These are phyloP conservation scores for Pholis gunnellus DNA, from an alignment of 2,113 vertebrate genomes.

Conservation along the genomic window DNA sequence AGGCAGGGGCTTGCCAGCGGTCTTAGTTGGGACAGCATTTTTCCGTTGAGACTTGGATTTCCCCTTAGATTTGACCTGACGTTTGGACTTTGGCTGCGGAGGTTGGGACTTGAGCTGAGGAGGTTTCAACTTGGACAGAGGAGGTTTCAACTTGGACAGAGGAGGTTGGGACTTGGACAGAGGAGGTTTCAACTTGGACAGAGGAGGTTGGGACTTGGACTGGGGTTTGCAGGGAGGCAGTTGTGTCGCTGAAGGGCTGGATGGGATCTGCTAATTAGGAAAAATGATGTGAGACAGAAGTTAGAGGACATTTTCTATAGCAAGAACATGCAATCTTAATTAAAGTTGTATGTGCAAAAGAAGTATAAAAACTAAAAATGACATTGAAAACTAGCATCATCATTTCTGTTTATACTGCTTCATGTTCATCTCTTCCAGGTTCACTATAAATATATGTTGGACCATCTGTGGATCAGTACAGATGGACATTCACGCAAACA, in stretches of 20 bases:
- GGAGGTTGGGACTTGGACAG: conserved; percentile 52
- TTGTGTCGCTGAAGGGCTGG: conserved; percentile 31
- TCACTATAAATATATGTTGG: conserved; percentile 6
- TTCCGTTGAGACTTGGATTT: conserved; percentile 59
- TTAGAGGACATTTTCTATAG: not conserved
- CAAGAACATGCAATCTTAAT: not conserved
- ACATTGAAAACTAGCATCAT: not conserved
- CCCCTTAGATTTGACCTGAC: conserved; percentile 53
- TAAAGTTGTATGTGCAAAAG: not conserved
- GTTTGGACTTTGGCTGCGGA: conserved; percentile 59
- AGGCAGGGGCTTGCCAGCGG: not conserved
- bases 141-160: conserved; percentile 62
- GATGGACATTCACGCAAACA: conserved; percentile 1
- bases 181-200: conserved; percentile 57
- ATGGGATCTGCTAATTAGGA: conserved; percentile 7
- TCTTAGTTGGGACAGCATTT: conserved; percentile 54
- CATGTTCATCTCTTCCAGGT: not conserved
- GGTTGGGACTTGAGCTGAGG: conserved; percentile 52
- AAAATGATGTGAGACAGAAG: conserved; percentile 2
- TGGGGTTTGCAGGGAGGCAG: conserved; percentile 57
- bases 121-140: conserved; percentile 53
- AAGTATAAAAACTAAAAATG: not conserved
- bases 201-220: conserved; percentile 50
- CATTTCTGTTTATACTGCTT: not conserved
- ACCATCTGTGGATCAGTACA: not conserved